These are phyloP conservation scores for Hecatera dysodea DNA, from an alignment of 2,888 invertebrate species.

Conservation along the genomic window DNA sequence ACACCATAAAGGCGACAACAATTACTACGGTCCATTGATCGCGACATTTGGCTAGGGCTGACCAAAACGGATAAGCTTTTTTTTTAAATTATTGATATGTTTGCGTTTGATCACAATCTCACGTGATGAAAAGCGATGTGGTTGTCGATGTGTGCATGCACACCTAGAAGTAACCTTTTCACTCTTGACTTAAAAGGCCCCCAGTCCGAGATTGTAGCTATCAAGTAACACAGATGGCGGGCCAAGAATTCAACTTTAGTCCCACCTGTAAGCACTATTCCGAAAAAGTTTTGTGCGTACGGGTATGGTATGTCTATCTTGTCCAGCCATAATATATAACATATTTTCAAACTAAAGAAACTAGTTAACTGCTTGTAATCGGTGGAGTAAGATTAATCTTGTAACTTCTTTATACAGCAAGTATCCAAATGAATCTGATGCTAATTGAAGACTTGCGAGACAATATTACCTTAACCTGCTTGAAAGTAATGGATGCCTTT, in stretches of 20 bases:
- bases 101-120: no score
- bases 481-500: not conserved
- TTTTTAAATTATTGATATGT: not conserved
- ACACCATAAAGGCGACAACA: conserved; percentile 32
- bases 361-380: not conserved
- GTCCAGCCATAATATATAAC: not conserved
- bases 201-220: no score
- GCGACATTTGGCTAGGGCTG: conserved; percentile 40
- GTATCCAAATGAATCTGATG: not conserved
- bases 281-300: no score
- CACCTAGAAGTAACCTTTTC: no score
- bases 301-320: no score
- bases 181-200: no score
- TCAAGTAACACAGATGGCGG: no score
- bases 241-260: no score
- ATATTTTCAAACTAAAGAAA: not conserved
- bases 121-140: no score
- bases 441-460: not conserved
- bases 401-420: not conserved
- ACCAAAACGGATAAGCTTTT: not conserved
- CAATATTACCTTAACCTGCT: no score
- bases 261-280: no score
- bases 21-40: conserved; percentile 47
- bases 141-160: no score
- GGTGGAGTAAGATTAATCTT: not conserved